Evolutionary conservation across 2,888 invertebrate genomes (phyloP), one percentile per base, ranked within the genome.

Genomic region (Conchocele bisecta): DNA sequence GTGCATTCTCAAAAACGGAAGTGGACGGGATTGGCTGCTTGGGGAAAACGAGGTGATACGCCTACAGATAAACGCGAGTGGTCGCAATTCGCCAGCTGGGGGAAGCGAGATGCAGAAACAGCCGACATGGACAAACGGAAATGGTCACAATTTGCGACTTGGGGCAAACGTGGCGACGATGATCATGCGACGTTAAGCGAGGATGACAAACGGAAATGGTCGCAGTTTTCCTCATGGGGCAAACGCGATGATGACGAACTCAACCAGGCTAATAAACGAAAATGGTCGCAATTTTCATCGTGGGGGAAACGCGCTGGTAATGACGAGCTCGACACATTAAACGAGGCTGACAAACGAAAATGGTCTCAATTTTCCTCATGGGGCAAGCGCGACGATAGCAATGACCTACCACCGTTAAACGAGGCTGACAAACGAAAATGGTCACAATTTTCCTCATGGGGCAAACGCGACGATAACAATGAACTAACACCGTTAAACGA

Each of bases 191-290:
- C n/a, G n/a, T 17, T 48, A 48, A 24, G 15, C 37, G 37, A 26
- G 35, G 33, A 57, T 37, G 72, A 58, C 11, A 72, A 72, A 51
- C 42, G 72, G 22, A 72, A 69, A 51, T 76, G 76, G 76, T 56
- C 66, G 2, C 50, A 63, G 17, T 73, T 73, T 50, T 53, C 60
- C 1, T 29, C 64, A 6, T 73, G 73, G 73, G 66, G 59, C 22
- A 64, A 75, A 42, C 50, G 63, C 7, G 60, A 53, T 41, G 65
- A 56, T 1, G 33, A 20, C 5, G 46, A 33, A 22, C 41, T 24
- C 22, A 22, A 11, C 7, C 20, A 6, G 9, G 31, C 42, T 28
- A 46, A 61, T n/a, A 61, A 72, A 39, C 39, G 57, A 33, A 60
- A 46, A 39, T 70, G 65, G 70, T 60, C 60, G 9, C 41, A 42